Percentiles rank a stretch among this genome's conserved stretches.
Evolutionary conservation across 2,113 vertebrate genomes (phyloP).

Genomic region (Rhipidura dahli): DNA sequence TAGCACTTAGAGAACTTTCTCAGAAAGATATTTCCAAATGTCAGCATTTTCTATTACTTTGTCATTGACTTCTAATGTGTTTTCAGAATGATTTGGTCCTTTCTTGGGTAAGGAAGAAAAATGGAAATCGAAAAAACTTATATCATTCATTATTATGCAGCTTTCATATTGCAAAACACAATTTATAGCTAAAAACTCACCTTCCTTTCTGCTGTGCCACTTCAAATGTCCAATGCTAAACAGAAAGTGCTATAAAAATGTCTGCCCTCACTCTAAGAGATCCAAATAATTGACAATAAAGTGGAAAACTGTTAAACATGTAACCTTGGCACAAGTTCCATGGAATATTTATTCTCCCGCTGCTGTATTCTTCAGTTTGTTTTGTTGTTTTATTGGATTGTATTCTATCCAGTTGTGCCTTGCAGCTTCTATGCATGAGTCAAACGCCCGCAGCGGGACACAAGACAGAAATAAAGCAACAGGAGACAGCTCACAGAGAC

Average conservation of each 20-base stretch:
- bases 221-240: constrained; percentile 73
- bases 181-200: constrained; percentile 70
- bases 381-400: constrained; percentile 21
- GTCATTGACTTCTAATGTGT: constrained; percentile 73
- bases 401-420: background rate
- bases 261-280: constrained; percentile 65
- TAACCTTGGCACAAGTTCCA: constrained; percentile 68
- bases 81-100: constrained; percentile 71
- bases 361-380: constrained; percentile 1
- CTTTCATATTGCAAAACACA: constrained; percentile 69
- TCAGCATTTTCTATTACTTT: constrained; percentile 76
- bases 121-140: constrained; percentile 61
- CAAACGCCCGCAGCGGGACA: background rate
- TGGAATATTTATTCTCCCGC: constrained; percentile 69
- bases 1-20: constrained; percentile 52
- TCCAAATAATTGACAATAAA: constrained; percentile 77
- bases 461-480: background rate
- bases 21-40: constrained; percentile 65
- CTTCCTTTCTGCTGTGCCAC: constrained; percentile 60
- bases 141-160: constrained; percentile 73
- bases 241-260: constrained; percentile 75
- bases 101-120: constrained; percentile 71
- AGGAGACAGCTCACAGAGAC: background rate
- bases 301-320: constrained; percentile 67
- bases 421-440: background rate